These are phyloP conservation scores for Mercenaria mercenaria DNA, from an alignment of 1,140 invertebrate species.

Conservation along the genomic window DNA sequence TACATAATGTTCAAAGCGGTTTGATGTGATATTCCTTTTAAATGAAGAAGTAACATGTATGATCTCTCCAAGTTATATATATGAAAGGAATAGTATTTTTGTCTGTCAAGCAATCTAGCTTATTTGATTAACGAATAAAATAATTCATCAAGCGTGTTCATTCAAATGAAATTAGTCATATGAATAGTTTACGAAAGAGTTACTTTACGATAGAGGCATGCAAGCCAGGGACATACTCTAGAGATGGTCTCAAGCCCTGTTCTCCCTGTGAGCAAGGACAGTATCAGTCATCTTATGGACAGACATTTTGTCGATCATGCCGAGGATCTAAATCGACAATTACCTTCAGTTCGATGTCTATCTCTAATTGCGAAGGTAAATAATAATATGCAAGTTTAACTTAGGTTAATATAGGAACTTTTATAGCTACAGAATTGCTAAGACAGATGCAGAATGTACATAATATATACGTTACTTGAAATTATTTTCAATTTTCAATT, in stretches of 20 bases:
- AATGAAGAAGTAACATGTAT: background rate
- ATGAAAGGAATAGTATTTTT: background rate
- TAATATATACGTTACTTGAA: no score
- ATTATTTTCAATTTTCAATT: no score
- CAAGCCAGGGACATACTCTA: conserved; percentile 2
- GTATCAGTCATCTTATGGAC: conserved; percentile 34
- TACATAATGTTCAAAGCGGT: background rate
- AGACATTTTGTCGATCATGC: conserved; percentile 15
- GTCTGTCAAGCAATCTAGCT: background rate
- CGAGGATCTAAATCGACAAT: conserved; percentile 8
- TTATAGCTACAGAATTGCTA: no score
- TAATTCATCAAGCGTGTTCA: background rate
- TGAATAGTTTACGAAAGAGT: background rate
- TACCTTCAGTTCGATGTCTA: background rate
- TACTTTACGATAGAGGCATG: conserved; percentile 32
- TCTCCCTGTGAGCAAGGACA: conserved; percentile 12
- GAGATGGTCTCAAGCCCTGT: conserved; percentile 18
- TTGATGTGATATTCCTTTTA: background rate
- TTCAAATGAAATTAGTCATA: background rate
- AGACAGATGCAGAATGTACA: no score
- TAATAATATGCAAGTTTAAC: no score
- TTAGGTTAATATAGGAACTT: no score
- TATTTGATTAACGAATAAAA: background rate
- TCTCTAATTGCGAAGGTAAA: conserved; percentile 26
- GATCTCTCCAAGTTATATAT: background rate